phyloP scores from a whole-genome alignment of 2,113 vertebrate species.

The Suncus etruscus region DNA sequence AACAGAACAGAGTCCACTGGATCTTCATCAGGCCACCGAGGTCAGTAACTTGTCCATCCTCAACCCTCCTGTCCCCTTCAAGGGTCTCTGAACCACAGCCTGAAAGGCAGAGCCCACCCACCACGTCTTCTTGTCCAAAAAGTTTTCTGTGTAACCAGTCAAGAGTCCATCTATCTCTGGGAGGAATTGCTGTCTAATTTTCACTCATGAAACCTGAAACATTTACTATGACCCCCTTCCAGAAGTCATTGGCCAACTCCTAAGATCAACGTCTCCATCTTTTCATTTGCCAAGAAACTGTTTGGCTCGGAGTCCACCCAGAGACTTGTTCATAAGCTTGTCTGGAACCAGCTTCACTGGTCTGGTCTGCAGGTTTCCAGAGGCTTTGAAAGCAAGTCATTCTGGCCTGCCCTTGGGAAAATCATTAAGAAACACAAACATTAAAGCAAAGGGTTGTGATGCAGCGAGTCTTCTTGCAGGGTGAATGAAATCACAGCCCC shows the following conservation, averaged over 20 bases:
- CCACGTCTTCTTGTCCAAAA: not conserved
- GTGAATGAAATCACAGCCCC: not conserved
- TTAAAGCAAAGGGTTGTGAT: not conserved
- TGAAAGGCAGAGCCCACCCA: too few species aligned
- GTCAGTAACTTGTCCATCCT: not conserved
- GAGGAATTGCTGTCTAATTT: not conserved
- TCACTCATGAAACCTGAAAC: not conserved
- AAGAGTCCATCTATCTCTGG: rapidly evolving
- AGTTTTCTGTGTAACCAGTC: not conserved
- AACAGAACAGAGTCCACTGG: rapidly evolving
- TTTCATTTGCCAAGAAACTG: not conserved
- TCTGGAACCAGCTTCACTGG: not conserved
- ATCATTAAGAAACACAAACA: not conserved
- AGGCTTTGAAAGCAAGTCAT: not conserved
- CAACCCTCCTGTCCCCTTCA: not conserved
- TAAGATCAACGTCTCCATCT: not conserved
- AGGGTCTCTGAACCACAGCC: not conserved
- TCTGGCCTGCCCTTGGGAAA: not conserved
- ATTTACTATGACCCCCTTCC: not conserved
- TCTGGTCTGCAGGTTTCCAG: not conserved
- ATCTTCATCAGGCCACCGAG: not conserved
- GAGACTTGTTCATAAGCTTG: not conserved
- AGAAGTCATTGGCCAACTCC: not conserved
- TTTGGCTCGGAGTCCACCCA: not conserved
- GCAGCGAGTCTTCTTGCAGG: not conserved